phyloP scores from a whole-genome alignment of 2,797 vertebrate species.

The Capromys pilorides region DNA sequence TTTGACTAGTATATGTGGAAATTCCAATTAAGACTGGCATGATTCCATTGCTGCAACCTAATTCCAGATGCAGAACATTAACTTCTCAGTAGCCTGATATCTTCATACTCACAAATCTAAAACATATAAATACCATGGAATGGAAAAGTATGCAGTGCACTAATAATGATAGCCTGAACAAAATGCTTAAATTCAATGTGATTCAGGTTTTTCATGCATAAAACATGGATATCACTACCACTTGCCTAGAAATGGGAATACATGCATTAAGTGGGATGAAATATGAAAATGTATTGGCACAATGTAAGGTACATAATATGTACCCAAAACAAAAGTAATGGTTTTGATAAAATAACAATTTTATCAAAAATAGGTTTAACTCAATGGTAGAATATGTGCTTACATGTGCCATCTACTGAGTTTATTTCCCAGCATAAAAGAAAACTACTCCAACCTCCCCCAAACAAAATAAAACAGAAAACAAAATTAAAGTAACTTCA shows the following conservation, averaged over 20 bases:
- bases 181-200: not conserved
- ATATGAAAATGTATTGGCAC: not conserved
- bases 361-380: not conserved
- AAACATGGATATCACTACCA: not conserved
- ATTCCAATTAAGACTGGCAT: conserved; percentile 45
- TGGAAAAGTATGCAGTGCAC: not conserved
- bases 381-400: not conserved
- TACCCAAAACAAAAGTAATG: not conserved
- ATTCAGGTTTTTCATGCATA: not conserved
- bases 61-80: not conserved
- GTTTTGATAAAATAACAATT: too few relatives aligned
- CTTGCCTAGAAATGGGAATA: not conserved
- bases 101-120: not conserved
- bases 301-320: not conserved
- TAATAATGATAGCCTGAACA: not conserved
- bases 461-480: not conserved
- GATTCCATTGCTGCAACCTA: conserved; percentile 78
- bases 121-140: not conserved
- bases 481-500: not conserved
- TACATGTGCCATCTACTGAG: not conserved
- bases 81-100: not conserved
- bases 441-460: not conserved
- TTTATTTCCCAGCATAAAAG: not conserved
- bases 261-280: not conserved
- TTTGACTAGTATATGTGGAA: not conserved